Conservation (phyloP, 2,113 vertebrate genomes). For the Eretmochelys imbricata region DNA sequence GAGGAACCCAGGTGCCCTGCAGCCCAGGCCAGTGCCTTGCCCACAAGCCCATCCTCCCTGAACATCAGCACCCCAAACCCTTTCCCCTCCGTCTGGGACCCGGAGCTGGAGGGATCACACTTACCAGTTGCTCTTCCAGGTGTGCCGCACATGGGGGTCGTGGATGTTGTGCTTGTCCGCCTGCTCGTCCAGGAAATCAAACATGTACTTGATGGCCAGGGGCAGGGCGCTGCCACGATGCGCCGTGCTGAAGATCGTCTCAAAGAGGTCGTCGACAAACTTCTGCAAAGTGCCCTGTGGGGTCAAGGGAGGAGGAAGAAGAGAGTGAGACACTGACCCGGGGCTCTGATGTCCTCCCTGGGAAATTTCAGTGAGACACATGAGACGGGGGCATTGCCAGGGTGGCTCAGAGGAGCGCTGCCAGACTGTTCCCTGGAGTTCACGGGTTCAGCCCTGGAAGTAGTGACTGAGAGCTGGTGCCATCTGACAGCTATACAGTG, state of each 20-base stretch:
- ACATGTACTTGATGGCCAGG: constrained; percentile 99
- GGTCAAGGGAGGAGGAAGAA: not conserved
- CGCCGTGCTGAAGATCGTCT: constrained; percentile 99
- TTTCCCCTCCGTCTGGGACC: not conserved
- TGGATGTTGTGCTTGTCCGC: constrained; percentile 97
- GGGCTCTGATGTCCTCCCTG: accelerated
- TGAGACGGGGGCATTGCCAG: not conserved
- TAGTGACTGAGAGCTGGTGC: not conserved
- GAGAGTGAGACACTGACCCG: not conserved
- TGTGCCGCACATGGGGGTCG: constrained; percentile 96
- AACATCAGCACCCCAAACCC: accelerated
- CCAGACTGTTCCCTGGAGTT: not conserved
- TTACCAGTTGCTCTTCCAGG: constrained; percentile 99
- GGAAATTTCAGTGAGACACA: not conserved
- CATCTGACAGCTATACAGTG: accelerated
- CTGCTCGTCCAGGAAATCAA: constrained; percentile 98
- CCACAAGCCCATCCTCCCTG: not conserved
- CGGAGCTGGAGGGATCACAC: constrained; percentile 27
- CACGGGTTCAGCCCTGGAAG: not conserved
- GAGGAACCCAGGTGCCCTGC: not conserved
- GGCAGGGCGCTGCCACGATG: constrained; percentile 96
- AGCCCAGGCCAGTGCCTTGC: accelerated
- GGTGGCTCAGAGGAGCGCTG: not conserved
- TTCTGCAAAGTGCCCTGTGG: constrained; percentile 96
- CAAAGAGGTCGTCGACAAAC: constrained; percentile 98